phyloP scores from a whole-genome alignment of 2,888 invertebrate genomes.

The Orchesellides sinensis region DNA sequence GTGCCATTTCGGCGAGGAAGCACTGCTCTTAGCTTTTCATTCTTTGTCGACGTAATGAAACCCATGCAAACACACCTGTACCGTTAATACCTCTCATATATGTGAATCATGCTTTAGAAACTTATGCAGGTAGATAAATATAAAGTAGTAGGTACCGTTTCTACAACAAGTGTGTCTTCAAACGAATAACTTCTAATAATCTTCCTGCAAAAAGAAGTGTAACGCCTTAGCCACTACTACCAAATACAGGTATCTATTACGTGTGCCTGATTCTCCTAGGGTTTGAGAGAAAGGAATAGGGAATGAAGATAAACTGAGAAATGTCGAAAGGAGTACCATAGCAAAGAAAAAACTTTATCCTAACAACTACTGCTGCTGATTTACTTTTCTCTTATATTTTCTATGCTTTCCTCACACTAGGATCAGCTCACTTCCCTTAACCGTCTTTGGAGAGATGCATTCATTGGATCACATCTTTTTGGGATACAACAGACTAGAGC shows the following conservation, averaged over 20 bases:
- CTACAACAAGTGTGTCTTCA: too few relatives aligned
- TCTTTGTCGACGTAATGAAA: too few relatives aligned
- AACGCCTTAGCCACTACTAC: background rate
- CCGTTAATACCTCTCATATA: too few relatives aligned
- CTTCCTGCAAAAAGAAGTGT: too few relatives aligned
- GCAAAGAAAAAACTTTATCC: background rate
- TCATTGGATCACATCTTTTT: slow-evolving; percentile 92
- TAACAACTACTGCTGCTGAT: background rate
- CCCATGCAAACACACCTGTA: too few relatives aligned
- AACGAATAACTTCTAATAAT: background rate
- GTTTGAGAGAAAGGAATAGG: background rate
- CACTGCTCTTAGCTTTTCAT: too few relatives aligned
- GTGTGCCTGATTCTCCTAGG: too few relatives aligned
- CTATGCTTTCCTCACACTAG: slow-evolving; percentile 78
- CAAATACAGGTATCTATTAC: too few relatives aligned
- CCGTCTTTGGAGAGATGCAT: slow-evolving; percentile 92
- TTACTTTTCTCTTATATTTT: slow-evolving; percentile 14
- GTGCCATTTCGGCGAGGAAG: too few relatives aligned
- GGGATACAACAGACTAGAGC: slow-evolving; percentile 90
- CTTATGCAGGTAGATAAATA: too few relatives aligned
- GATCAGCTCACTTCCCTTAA: slow-evolving; percentile 87
- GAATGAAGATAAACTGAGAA: background rate
- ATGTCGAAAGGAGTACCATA: background rate
- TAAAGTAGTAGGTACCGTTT: too few relatives aligned
- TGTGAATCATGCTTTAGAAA: too few relatives aligned